Evolutionary conservation across 2,797 vertebrate species (phyloP), one percentile per base, ranked within the genome.

Genomic region (Pyrocephalus nanus): DNA sequence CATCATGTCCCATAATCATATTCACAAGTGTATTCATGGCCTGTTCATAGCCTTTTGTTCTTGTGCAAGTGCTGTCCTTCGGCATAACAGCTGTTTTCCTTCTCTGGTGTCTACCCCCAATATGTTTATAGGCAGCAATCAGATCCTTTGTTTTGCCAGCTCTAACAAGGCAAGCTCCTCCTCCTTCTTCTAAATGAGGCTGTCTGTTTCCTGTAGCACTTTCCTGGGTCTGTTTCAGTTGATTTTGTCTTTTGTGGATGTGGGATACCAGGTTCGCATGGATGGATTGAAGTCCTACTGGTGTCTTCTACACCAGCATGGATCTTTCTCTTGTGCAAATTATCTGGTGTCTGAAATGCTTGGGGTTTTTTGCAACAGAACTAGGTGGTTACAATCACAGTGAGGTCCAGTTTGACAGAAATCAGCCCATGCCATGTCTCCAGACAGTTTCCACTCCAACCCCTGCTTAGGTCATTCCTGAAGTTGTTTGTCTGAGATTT

Each of bases 61-160:
- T 91, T 67, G 27, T 93, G 71, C 64, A 85, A 96, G 90, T 61
- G 67, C 67, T 89, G 77, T 95, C 84, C 90, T 86, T 89, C 86
- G 89, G 77, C 74, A 30, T 71, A 95, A 93, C 93, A 94, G 90
- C 88, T 95, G 90, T 91, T 93, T 95, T 95, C 86, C 60, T 94
- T 89, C 90, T 64, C 80, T 67, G 36, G 55, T 94, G 77, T 83
- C 93, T 93, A 76, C 64, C 71, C 79, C 74, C 77, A 82, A 19
- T 71, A 82, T 77, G 64, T 85, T 91, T 94, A 87, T 43, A 95
- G 57, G 55, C 77, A 90, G 93, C 84, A 95, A 85, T 88, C 94
- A 95, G 61, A 93, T 76, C 84, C 67, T 96, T 93, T 96, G 90
- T 95, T 92, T 86, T 86, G 83, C 55, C 61, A 67, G 73, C 43